These are phyloP conservation scores for Choristoneura fumiferana DNA, from an alignment of 1,140 invertebrate species.

Conservation along the genomic window DNA sequence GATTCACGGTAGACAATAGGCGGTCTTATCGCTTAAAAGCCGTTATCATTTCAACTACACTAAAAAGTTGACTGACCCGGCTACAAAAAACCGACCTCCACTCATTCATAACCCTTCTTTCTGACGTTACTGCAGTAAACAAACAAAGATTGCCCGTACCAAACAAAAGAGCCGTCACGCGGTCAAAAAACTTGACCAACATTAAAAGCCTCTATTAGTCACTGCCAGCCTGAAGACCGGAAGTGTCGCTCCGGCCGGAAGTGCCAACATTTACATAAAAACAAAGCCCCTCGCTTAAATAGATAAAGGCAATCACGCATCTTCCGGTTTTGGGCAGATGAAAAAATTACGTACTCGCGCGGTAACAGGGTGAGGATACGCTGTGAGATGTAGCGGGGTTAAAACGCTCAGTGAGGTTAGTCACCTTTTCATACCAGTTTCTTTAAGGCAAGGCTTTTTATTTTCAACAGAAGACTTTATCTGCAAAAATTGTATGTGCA, in stretches of 20 bases:
- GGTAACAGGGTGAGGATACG: not conserved
- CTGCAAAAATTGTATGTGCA: too few relatives aligned
- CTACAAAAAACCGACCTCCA: not conserved
- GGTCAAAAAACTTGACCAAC: not conserved
- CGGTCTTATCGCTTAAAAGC: too few relatives aligned
- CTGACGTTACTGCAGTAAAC: too few relatives aligned
- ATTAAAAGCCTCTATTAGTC: slow-evolving; percentile 4
- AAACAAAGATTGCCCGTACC: not conserved
- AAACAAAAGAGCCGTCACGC: not conserved
- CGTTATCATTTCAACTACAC: too few relatives aligned
- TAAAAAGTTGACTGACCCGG: too few relatives aligned
- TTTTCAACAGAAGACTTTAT: too few relatives aligned
- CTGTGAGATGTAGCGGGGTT: too few relatives aligned
- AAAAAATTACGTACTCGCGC: slow-evolving; percentile 12
- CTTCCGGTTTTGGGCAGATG: slow-evolving; percentile 13
- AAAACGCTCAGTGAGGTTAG: too few relatives aligned
- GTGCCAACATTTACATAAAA: slow-evolving; percentile 16
- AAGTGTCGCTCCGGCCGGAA: slow-evolving; percentile 1
- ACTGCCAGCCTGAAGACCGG: slow-evolving; percentile 2
- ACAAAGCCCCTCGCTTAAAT: slow-evolving; percentile 2
- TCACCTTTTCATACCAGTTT: too few relatives aligned
- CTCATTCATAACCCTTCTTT: too few relatives aligned
- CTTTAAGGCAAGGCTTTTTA: too few relatives aligned
- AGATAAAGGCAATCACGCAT: slow-evolving; percentile 15
- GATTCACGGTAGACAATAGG: too few relatives aligned